Base-by-base conservation (phyloP, 2,797 vertebrate species). In the Craterocephalus amniculus region DNA sequence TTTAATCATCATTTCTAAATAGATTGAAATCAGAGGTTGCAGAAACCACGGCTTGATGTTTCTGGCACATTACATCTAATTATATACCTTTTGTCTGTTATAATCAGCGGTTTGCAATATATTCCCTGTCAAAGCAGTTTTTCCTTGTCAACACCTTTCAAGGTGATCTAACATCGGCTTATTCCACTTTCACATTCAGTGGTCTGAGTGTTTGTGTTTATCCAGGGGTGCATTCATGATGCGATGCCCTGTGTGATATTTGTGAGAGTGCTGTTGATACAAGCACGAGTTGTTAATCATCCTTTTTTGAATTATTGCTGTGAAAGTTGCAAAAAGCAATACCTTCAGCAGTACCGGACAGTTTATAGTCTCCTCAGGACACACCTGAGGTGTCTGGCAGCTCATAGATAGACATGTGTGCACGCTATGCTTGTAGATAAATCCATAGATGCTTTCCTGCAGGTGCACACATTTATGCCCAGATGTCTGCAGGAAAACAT, bases 281-380 rank as follows among this genome's bases (percentile, higher is more conserved):
- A 32, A 62, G 69, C 73, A 56, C 26, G 26, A 58, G 36, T 61
- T 32, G 29, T 67, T 43, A 70, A 82, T 72, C 29, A 54, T 27
- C 3, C 0, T 10, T 60, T 13, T 72, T 66, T 55, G 20, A n/a
- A 35, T 72, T 32, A 49, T 58, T 40, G 38, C 5, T 16, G 45
- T 58, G 59, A 36, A 4, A 31, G 18, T 14, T 71, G 31, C 61
- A 31, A 27, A 14, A 40, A n/a, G 38, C 38, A 40, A 40, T 40
- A 40, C 49, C 49, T 60, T 38, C 26, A 24, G 71, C 49, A 58
- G 59, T 31, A 18, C 65, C 24, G 31, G 57, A 60, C 24, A 40
- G 68, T 65, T 81, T 65, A 78, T 60, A 16, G 70, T 59, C 35
- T 65, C 68, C 54, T 34, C 3, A 58, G 58, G 76, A 72, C 63